Base-by-base conservation (phyloP, 2,888 invertebrate genomes). In the Cheiracanthium punctorium region DNA sequence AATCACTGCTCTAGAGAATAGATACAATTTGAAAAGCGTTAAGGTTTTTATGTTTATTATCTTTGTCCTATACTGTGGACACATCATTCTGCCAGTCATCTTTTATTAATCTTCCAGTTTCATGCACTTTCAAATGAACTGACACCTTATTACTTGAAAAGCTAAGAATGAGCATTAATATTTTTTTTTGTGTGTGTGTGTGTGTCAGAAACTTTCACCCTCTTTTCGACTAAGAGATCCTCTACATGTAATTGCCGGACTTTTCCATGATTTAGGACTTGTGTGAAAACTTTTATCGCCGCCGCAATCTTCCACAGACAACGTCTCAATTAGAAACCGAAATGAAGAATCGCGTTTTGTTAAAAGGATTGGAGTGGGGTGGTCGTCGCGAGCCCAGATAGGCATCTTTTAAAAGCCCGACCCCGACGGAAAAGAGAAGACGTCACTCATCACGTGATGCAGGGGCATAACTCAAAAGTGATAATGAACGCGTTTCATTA, bases 311-410 rank as follows among this genome's bases (percentile, higher is more conserved):
- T 74, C 12, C 43, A 43, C 30, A 58, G 73, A 33, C 73, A 43
- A 85, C 79, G 84, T 85, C 84, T 85, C 84, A 85, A 85, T 85
- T 85, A 85, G 84, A 85, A 82, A 76, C 76, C 65, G 71, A 71
- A 82, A 85, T 85, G 84, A 85, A 79, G 79, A 72, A 85, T 85
- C 37, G 79, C 79, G 67, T 84, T 84, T 84, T 84, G 82, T 84
- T 85, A 79, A 85, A 85, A 85, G 84, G 84, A 85, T 85, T 84
- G 77, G 65, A 84, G 76, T 71, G 69, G 32, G 76, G 33, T 48
- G 24, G 71, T 37, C 70, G 43, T n/a, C n/a, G n/a, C n/a, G n/a
- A n/a, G n/a, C n/a, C n/a, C n/a, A 32, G 84, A 85, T 85, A 85
- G 84, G 69, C 4, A 79, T 80, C 79, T 85, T 85, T 85, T 79